Evolutionary conservation across 2,888 invertebrate species (phyloP).

Genomic region (Acanthococcus lagerstroemiae): DNA sequence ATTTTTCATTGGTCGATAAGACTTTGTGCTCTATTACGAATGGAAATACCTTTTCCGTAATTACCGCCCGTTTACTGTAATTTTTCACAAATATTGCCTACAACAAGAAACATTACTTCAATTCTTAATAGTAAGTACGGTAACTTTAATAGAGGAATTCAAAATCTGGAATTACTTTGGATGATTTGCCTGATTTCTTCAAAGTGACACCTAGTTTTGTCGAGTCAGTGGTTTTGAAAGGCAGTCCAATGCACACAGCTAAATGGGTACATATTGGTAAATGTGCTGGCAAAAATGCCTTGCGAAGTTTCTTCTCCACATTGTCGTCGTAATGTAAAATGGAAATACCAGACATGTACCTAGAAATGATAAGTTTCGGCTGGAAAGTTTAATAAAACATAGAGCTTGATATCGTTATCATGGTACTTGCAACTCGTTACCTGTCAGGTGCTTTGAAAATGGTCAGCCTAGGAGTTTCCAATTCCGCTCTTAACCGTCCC

Average conservation of each 20-base stretch:
- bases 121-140: too few species aligned
- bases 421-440: not conserved
- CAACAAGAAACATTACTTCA: not conserved
- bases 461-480: not conserved
- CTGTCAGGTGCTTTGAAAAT: conserved; percentile 8
- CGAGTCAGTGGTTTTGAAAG: not conserved
- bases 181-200: not conserved
- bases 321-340: not conserved
- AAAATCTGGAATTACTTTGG: too few species aligned
- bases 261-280: conserved; percentile 4
- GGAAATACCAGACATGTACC: conserved; percentile 16
- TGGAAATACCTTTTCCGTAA: not conserved
- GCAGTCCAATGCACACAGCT: conserved; percentile 12
- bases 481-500: not conserved
- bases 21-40: not conserved
- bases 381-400: too few species aligned
- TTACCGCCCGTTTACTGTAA: not conserved
- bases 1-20: not conserved
- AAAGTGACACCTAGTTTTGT: conserved; percentile 5
- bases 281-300: not conserved
- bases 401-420: not conserved
- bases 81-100: conserved; percentile 5
- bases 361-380: not conserved
- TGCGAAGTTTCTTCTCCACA: not conserved
- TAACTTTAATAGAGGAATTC: too few species aligned